These are phyloP conservation scores for Pachypsylla venusta DNA, from an alignment of 1,140 invertebrate genomes.

Conservation along the genomic window DNA sequence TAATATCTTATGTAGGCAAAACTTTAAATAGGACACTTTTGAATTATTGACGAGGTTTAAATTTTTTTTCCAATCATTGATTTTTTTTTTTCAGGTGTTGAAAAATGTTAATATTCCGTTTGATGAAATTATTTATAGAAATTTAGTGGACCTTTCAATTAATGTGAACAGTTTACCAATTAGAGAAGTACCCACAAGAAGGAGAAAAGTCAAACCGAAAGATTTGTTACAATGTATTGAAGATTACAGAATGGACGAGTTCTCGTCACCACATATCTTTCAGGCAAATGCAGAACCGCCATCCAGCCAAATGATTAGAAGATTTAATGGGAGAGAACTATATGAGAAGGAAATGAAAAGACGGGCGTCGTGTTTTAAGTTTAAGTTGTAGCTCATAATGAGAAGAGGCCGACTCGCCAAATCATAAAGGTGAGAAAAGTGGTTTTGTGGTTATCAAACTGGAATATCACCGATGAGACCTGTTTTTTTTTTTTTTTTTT, in stretches of 20 bases:
- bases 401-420: too few species aligned
- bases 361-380: too few species aligned
- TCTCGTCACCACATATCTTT: not conserved
- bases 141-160: not conserved
- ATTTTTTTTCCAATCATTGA: too few species aligned
- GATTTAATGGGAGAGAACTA: not conserved
- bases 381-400: too few species aligned
- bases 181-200: not conserved
- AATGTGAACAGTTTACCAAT: not conserved
- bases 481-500: too few species aligned
- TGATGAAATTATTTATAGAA: not conserved
- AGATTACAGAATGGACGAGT: not conserved
- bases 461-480: too few species aligned
- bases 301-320: not conserved
- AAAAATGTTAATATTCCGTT: slow-evolving; percentile 3
- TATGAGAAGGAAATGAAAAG: too few species aligned
- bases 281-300: not conserved
- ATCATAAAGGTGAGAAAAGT: too few species aligned
- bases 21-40: not conserved
- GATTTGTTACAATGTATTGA: not conserved
- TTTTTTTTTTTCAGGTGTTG: not conserved
- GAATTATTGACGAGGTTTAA: too few species aligned
- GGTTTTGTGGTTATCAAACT: too few species aligned
- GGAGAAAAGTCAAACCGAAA: not conserved
- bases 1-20: not conserved